Base-by-base conservation (phyloP, 2,113 vertebrate species). In the Phalacrocorax carbo region DNA sequence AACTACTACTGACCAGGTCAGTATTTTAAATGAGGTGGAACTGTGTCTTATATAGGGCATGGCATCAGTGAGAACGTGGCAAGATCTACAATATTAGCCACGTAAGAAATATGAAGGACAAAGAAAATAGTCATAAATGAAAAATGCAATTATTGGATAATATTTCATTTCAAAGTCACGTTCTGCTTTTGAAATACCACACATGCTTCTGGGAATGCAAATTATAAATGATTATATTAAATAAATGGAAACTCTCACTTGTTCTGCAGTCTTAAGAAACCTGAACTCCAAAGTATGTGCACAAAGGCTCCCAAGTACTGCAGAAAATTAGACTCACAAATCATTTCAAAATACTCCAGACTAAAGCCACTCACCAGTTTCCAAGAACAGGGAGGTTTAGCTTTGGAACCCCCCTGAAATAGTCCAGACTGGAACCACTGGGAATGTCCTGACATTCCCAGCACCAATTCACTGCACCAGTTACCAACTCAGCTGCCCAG, bases 151-250 rank as follows among this genome's bases (percentile, higher is more conserved):
- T 82, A 85, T 58, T 84, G n/a, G 32, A 7, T 49, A 60, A 15
- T n/a, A 49, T 38, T 91, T 82, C 22, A 70, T 48, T 91, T 87
- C 61, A 76, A 86, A 92, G 83, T 68, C 57, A 88, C 38, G n/a
- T 44, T 82, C 30, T 7, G 15, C 70, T 69, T 70, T 42, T 30
- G 65, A 94, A 89, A 82, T 65, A 61, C 54, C 77, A 79, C 21
- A 26, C 5, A 4, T 40, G 68, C 90, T 90, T 25, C 82, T 73
- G 38, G 90, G 80, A 92, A 93, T 73, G 61, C 52, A 94, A 85
- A 89, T 82, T 54, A 72, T 38, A 40, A 82, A 82, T 30, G 2
- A 60, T 65, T 48, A 15, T 4, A 38, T 69, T n/a, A 87, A 91
- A 52, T 10, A 51, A 26, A 76, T 6, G 46, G 38, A 49, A 89